A percentile compares a stretch with the other conserved stretches of the same genome.
phyloP scores from a whole-genome alignment of 2,113 vertebrate genomes.

The Nicator chloris region DNA sequence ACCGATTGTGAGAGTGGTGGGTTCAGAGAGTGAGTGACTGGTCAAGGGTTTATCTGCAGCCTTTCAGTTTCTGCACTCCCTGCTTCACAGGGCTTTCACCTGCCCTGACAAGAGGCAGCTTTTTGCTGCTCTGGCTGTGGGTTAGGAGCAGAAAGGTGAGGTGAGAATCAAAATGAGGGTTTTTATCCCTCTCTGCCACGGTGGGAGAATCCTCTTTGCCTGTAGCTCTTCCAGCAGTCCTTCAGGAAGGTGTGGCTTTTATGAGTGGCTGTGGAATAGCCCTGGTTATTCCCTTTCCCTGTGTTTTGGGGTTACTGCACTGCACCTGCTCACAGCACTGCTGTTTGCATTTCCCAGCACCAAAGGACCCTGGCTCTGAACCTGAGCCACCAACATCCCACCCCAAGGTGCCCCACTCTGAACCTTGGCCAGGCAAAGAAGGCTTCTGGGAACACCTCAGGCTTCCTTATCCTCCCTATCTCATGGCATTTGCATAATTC shows the following conservation, averaged over 20 bases:
- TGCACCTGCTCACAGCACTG: neutral
- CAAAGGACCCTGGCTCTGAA: neutral
- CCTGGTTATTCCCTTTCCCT: neutral
- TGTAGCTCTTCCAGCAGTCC: neutral
- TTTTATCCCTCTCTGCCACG: neutral
- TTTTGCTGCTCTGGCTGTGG: neutral
- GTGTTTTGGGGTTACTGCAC: accelerated
- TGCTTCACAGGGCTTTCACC: neutral
- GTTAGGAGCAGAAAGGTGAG: neutral
- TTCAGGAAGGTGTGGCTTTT: neutral
- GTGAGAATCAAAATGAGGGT: neutral
- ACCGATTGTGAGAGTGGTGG: accelerated
- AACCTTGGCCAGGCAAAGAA: neutral
- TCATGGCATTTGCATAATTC: neutral
- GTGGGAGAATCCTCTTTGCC: neutral
- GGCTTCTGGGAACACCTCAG: neutral
- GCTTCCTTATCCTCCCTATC: neutral
- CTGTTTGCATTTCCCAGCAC: neutral
- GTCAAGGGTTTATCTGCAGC: neutral
- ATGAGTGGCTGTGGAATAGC: neutral
- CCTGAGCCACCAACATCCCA: neutral
- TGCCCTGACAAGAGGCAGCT: neutral
- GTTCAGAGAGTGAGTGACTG: neutral
- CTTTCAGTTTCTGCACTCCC: neutral
- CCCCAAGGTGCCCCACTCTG: neutral